Evolutionary conservation across 1,140 invertebrate genomes (phyloP), one percentile per base, ranked within the genome.

Genomic region (Drosophila ercepeae): DNA sequence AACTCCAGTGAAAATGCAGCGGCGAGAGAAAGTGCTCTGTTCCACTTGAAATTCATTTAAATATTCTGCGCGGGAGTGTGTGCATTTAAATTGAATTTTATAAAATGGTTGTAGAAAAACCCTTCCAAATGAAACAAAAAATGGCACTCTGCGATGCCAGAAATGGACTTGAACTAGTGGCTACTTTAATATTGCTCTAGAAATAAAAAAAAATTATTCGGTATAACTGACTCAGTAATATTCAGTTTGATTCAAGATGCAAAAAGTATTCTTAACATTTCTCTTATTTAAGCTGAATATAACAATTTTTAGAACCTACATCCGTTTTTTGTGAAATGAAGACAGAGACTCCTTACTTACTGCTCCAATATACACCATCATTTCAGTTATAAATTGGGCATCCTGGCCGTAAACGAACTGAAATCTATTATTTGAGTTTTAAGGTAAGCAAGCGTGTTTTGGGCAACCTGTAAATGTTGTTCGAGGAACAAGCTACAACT

Each of bases 381-480:
- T 18, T 25, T 57, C 2, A 18, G 27, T 19, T 16, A 13, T 1
- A 23, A 23, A 14, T 18, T 21, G 1, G 25, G 13, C 7, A 19
- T 0, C n/a, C 16, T 0, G 36, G 29, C 4, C 18, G 41, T 27
- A 45, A 21, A 6, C 67, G 21, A 42, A 11, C 9, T 0, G 9
- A 32, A 32, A 32, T 32, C 9, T 9, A 32, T 32, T 32, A 32
- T 32, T 3, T 32, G 11, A 2, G 23, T 48, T 55, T 55, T 32
- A 39, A 68, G 53, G 34, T 51, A n/a, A 21, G 16, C 36, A 77
- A 77, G 65, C 68, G 50, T 69, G 59, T 60, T 57, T 71, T 29
- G 60, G 67, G 46, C 41, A 82, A 49, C 55, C 49, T 27, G 42
- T 42, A 82, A 83, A 83, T 78, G 63, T 45, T 69, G 58, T 41